Evolutionary conservation across 2,888 invertebrate genomes (phyloP), one percentile per base, ranked within the genome.

Genomic region (Chrysopilus asiliformis): DNA sequence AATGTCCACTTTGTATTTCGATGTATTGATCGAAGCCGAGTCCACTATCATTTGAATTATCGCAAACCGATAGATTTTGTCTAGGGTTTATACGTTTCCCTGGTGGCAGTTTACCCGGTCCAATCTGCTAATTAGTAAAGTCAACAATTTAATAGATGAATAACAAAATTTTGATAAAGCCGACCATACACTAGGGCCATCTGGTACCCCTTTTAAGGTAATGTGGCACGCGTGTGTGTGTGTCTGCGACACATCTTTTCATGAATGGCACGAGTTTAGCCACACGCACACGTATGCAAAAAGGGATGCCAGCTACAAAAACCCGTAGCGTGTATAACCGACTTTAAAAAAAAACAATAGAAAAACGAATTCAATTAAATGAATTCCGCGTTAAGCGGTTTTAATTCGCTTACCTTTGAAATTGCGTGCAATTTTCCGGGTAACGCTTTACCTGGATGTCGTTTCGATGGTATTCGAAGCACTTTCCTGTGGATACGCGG

Each of bases 1-100:
- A n/a, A n/a, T n/a, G n/a, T n/a, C 2, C 41, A 41, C 26, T 25
- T 49, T 72, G 64, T 39, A 67, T 62, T 50, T 76, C 74, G 47
- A 71, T 67, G 49, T 77, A 74, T 50, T 79, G 78, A 58, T 87
- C 87, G 46, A 81, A 81, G 40, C 86, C 87, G 48, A 87, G 71
- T 19, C 87, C 87, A 47, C 87, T 87, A 64, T 89, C 89, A 67
- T 85, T 86, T 44, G 86, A 87, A 64, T 83, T 86, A 59, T 87
- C 86, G 58, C 84, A 83, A 43, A 75, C 74, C 56, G 71, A 70
- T 26, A 69, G 59, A 49, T 59, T 58, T 36, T 60, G 60, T 41
- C 60, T 50, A 35, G 55, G 55, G 41, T 55, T 53, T 44, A 63
- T 56, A 45, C 61, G 53, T 45, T 63, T 63, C 3, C 63, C 63